Percentiles rank a stretch among this genome's conserved stretches.
phyloP scores from a whole-genome alignment of 2,113 vertebrate genomes.

The Eptatretus burgeri region DNA sequence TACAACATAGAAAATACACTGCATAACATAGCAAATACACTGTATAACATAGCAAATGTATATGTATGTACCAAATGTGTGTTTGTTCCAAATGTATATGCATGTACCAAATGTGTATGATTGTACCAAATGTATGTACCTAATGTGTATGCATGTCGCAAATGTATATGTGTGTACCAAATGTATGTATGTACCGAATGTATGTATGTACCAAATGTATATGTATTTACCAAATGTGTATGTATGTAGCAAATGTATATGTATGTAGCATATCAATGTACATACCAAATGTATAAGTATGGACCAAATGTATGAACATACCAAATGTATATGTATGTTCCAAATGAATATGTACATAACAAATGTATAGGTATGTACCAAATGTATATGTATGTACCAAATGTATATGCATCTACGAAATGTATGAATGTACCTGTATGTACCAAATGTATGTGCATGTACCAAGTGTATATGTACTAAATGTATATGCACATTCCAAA shows the following conservation, averaged over 20 bases:
- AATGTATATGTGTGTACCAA: too few species aligned
- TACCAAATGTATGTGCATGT: too few species aligned
- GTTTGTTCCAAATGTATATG: neutral
- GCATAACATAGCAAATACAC: too few species aligned
- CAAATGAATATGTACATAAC: neutral
- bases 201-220: too few species aligned
- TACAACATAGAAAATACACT: too few species aligned
- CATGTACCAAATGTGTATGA: neutral
- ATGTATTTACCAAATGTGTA: too few species aligned
- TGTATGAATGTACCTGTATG: neutral
- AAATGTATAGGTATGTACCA: neutral
- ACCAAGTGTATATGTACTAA: too few species aligned
- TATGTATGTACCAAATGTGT: neutral
- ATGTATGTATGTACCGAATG: too few species aligned
- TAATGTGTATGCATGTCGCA: neutral
- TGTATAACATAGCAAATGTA: neutral
- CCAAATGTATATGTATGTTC: neutral
- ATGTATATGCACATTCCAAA: too few species aligned
- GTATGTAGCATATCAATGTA: neutral
- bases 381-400: neutral
- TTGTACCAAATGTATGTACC: slow-evolving; percentile 1
- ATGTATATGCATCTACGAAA: neutral
- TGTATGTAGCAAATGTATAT: too few species aligned
- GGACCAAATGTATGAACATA: neutral
- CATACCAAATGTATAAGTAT: neutral